Evolutionary conservation across 2,888 invertebrate genomes (phyloP).

Genomic region (Cephus nigrinus): DNA sequence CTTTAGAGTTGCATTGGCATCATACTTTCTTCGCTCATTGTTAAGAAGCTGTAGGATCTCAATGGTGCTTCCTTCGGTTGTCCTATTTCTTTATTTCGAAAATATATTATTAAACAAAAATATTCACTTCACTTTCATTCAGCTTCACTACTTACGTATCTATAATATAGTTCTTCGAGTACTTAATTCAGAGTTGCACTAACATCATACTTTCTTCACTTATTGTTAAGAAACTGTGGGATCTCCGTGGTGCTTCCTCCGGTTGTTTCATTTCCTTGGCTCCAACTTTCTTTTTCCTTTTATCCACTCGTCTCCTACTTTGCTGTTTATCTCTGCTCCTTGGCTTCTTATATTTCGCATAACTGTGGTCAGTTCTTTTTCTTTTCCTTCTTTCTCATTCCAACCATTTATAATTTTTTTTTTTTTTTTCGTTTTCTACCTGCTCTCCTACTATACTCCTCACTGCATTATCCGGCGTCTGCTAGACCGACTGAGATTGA

Average conservation of each 20-base stretch:
- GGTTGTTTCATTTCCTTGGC: background rate
- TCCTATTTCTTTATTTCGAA: background rate
- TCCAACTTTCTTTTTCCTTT: background rate
- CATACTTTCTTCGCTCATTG: no score
- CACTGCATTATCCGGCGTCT: background rate
- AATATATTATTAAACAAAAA: background rate
- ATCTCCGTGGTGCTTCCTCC: background rate
- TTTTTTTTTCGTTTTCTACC: background rate
- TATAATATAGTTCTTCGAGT: no score
- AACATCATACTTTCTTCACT: no score
- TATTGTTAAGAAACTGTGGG: no score
- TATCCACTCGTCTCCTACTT: background rate
- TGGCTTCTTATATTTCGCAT: background rate
- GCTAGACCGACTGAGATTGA: background rate
- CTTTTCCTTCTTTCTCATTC: background rate
- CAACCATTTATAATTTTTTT: background rate
- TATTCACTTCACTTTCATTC: background rate
- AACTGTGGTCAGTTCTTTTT: background rate
- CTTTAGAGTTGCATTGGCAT: no score
- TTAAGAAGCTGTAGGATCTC: no score
- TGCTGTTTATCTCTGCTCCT: background rate
- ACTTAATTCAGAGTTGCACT: no score
- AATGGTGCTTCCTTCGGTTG: no score
- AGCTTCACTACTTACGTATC: no score
- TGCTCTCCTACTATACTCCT: background rate